A percentile compares a stretch with the other conserved stretches of the same genome.
Evolutionary conservation across 1,140 invertebrate species (phyloP).

Genomic region (Vollenhovia emeryi): DNA sequence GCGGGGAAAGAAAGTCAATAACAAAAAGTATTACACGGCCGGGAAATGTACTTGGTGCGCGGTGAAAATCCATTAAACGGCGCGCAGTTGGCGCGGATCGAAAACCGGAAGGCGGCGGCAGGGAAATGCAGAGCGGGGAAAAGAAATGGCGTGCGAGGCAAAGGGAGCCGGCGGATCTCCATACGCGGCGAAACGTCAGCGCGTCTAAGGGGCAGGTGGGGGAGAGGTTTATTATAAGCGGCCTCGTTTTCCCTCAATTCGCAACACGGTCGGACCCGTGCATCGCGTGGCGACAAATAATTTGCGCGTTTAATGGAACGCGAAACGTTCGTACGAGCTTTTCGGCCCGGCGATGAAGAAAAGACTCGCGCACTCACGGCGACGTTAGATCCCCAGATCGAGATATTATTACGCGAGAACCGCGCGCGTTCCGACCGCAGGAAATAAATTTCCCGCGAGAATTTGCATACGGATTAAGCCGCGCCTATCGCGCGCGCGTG

Average conservation of each 20-base stretch:
- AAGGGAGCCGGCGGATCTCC: constrained; percentile 41
- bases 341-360: not conserved
- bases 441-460: constrained; percentile 29
- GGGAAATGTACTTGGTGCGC: constrained; percentile 38
- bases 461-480: constrained; percentile 34
- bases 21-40: constrained; percentile 29
- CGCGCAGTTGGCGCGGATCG: constrained; percentile 55
- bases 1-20: constrained; percentile 32
- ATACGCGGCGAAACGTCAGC: constrained; percentile 62
- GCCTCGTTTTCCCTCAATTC: constrained; percentile 75
- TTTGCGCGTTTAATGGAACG: constrained; percentile 62
- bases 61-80: constrained; percentile 69
- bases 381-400: constrained; percentile 7
- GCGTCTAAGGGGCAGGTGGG: constrained; percentile 14
- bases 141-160: constrained; percentile 62
- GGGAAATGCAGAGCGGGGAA: constrained; percentile 16
- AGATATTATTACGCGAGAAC: constrained; percentile 15
- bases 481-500: constrained; percentile 14
- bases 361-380: not conserved
- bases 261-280: constrained; percentile 70
- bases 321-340: constrained; percentile 36
- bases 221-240: constrained; percentile 75
- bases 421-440: not conserved
- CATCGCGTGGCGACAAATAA: constrained; percentile 72
- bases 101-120: constrained; percentile 53